phyloP scores from a whole-genome alignment of 2,113 vertebrate species.

The Oryctolagus cuniculus region mOryCun1.1 NC_091448.1:35276001-35276500 shows the following conservation, averaged over 20 bases:
- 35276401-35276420: neutral
- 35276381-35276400: neutral
- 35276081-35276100: neutral
- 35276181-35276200: neutral
- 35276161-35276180: neutral
- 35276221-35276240: neutral
- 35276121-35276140: neutral
- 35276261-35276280: neutral
- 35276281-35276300: neutral
- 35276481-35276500: no score
- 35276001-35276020: neutral
- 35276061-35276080: neutral
- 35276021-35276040: neutral
- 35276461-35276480: no score
- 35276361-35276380: neutral
- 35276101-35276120: neutral
- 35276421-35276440: neutral
- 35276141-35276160: neutral
- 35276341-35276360: neutral
- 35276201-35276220: neutral
- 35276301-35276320: neutral
- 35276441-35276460: no score
- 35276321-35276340: neutral
- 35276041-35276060: neutral
- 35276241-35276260: neutral